Evolutionary conservation across 2,113 vertebrate genomes (phyloP).

Genomic region (Anolis sagrei): DNA sequence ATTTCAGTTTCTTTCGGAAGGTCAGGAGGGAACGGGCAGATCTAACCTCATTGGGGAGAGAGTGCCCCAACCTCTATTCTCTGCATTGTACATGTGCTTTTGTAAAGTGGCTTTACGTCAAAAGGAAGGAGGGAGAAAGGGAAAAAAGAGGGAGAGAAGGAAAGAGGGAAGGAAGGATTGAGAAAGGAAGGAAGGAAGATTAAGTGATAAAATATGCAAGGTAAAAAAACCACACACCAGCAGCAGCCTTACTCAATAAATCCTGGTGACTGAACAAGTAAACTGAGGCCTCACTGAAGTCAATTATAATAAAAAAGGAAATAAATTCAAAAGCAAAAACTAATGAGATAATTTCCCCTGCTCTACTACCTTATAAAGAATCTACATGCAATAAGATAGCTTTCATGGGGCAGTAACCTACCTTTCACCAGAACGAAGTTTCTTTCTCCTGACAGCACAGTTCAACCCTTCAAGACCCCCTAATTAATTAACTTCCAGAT

Average conservation of each 20-base stretch:
- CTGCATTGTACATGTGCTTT: too few species aligned
- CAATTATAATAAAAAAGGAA: constrained; percentile 39
- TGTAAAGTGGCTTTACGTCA: too few species aligned
- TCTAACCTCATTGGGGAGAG: too few species aligned
- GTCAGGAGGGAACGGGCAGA: too few species aligned
- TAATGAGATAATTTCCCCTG: neutral
- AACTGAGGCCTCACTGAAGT: neutral
- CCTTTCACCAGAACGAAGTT: neutral
- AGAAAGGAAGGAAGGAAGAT: neutral
- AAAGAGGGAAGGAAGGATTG: too few species aligned
- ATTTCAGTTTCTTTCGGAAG: too few species aligned
- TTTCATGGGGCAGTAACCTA: constrained; percentile 1
- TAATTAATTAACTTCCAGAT: constrained; percentile 56
- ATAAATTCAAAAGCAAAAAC: constrained; percentile 22
- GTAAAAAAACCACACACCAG: neutral
- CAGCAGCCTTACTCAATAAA: neutral
- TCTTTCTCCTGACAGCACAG: neutral
- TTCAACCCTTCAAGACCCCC: constrained; percentile 40
- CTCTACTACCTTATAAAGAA: constrained; percentile 7
- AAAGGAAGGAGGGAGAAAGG: neutral
- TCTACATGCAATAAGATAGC: neutral
- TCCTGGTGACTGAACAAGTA: neutral
- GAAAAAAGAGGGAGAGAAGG: too few species aligned
- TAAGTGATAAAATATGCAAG: neutral
- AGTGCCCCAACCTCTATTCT: too few species aligned